Evolutionary conservation across 2,888 invertebrate genomes (phyloP), one percentile per base, ranked within the genome.

Genomic region (Hirudinaria manillensis): DNA sequence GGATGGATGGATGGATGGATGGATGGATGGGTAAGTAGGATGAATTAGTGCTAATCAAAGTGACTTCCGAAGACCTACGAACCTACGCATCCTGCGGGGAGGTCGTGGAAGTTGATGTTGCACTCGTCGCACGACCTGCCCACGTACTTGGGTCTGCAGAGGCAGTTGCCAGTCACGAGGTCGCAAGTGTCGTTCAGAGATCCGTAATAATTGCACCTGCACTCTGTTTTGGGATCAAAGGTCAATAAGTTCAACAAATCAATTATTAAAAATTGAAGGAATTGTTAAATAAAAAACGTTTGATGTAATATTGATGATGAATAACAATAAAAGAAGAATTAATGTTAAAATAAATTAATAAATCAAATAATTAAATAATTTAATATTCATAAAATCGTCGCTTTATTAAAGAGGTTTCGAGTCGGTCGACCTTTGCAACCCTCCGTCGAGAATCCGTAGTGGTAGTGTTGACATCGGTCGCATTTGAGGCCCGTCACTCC

Each of bases 61-160:
- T 32, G 38, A 70, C n/a, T 1, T 2, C 38, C 10, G n/a, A 38
- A 4, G 32, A 68, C 16, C 7, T 16, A 76, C 82, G 78, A 78
- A 86, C 86, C 85, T 16, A 86, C 79, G 81, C 86, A 87, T 29
- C 94, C 95, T 76, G 91, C 90, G 78, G 93, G 92, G 32, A 95
- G 89, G 83, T 96, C 92, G 83, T 91, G 91, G 84, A 94, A 96
- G 85, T 99, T 99, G 84, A 98, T 97, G 86, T 93, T 88, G 85
- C 98, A 99, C 67, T 93, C 90, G 85, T 99, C 94, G 85, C 99
- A 99, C 34, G 91, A 89, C 53, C 92, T 87, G 2, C 98, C 98
- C 85, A 95, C 97, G 0, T 99, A 94, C 83, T 86, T 87, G 32
- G 83, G 83, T 34, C 83, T 82, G 82, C 88, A 88, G 10, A 84